Evolutionary conservation across 2,888 invertebrate genomes (phyloP).

Genomic region (Mythimna pallens): DNA sequence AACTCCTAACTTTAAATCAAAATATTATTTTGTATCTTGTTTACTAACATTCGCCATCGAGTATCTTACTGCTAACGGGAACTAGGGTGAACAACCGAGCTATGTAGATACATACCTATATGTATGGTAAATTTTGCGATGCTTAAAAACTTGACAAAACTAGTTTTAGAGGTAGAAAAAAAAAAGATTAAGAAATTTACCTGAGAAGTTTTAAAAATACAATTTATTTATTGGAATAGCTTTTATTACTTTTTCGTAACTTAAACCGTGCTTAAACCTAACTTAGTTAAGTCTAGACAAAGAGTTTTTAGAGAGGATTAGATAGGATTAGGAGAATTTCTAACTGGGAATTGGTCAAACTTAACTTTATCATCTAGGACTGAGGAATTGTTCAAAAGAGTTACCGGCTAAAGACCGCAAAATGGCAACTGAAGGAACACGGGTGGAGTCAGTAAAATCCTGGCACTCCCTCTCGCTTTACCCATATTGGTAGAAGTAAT

Average conservation of each 20-base stretch:
- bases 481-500: too few relatives aligned
- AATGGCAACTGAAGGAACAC: too few relatives aligned
- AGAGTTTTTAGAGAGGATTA: too few relatives aligned
- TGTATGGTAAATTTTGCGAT: constrained; percentile 39
- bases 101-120: constrained; percentile 20
- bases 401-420: too few relatives aligned
- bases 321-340: neutral
- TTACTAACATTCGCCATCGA: constrained; percentile 58
- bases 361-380: neutral
- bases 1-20: too few relatives aligned
- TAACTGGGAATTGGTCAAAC: neutral
- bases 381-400: too few relatives aligned
- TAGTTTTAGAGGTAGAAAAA: constrained; percentile 44
- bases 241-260: constrained; percentile 17
- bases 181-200: constrained; percentile 22
- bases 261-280: neutral
- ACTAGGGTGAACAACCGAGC: constrained; percentile 58
- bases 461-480: too few relatives aligned
- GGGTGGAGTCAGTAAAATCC: too few relatives aligned
- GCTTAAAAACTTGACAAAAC: constrained; percentile 46
- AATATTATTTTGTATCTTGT: constrained; percentile 48
- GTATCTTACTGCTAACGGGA: constrained; percentile 53
- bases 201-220: constrained; percentile 1
- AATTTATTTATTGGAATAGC: neutral
- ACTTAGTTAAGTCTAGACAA: neutral